phyloP scores from a whole-genome alignment of 2,797 vertebrate genomes.

The Lutjanus argentimaculatus region DNA sequence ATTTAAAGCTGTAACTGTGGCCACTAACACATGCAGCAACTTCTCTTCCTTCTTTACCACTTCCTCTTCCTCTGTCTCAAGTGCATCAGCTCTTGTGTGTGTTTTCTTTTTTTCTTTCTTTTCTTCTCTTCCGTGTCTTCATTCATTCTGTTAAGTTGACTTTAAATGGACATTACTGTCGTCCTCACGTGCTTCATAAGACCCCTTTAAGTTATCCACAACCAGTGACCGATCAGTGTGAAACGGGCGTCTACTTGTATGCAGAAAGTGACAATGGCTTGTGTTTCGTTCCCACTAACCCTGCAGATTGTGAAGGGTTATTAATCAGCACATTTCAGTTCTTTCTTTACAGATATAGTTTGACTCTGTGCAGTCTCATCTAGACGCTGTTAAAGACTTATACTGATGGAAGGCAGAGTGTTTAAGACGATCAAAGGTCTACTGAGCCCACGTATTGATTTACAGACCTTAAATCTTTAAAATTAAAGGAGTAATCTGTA shows the following conservation, averaged over 20 bases:
- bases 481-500: too few relatives aligned
- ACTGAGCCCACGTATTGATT: slow-evolving; percentile 64
- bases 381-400: slow-evolving; percentile 11
- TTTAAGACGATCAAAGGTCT: slow-evolving; percentile 64
- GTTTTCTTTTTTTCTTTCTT: slow-evolving; percentile 3
- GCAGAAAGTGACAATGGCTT: neutral
- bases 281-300: slow-evolving; percentile 1
- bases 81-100: slow-evolving; percentile 32
- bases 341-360: neutral
- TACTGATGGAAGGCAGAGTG: neutral
- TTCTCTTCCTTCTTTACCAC: slow-evolving; percentile 68
- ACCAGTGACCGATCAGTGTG: neutral
- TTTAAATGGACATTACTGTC: slow-evolving; percentile 55
- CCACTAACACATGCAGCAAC: slow-evolving; percentile 23
- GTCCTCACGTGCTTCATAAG: neutral
- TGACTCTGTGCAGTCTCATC: slow-evolving; percentile 1
- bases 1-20: slow-evolving; percentile 48
- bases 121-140: slow-evolving; percentile 36
- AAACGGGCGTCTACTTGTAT: slow-evolving; percentile 1
- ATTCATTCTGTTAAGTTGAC: slow-evolving; percentile 39
- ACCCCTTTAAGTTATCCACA: slow-evolving; percentile 2
- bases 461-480: slow-evolving; percentile 46
- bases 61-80: slow-evolving; percentile 67
- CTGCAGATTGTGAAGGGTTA: neutral
- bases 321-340: slow-evolving; percentile 3